These are phyloP conservation scores for Austrofundulus limnaeus DNA, from an alignment of 2,113 vertebrate genomes.

Conservation along the genomic window DNA sequence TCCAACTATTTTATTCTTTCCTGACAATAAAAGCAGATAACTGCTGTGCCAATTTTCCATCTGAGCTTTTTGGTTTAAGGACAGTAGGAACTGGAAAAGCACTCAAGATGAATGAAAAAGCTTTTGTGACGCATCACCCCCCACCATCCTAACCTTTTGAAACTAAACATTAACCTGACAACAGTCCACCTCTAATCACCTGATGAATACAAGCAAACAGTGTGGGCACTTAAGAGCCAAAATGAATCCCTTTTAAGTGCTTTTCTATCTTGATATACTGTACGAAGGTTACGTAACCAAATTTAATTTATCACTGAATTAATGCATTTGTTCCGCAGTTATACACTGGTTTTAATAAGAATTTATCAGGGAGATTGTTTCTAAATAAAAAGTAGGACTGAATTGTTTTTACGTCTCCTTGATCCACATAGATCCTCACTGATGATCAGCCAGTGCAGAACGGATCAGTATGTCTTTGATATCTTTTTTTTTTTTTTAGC, in stretches of 20 bases:
- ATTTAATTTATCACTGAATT: conserved; percentile 13
- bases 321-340: neutral
- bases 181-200: neutral
- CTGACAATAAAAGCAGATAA: neutral
- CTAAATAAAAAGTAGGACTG: neutral
- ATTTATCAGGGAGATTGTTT: conserved; percentile 4
- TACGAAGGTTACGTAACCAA: neutral
- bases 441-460: too few species aligned
- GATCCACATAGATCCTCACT: neutral
- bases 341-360: conserved; percentile 5
- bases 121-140: neutral
- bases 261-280: conserved; percentile 5
- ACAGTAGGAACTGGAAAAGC: conserved; percentile 1
- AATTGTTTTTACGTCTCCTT: conserved; percentile 3
- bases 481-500: conserved; percentile 65
- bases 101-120: conserved; percentile 7
- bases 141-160: neutral
- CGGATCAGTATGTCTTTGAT: conserved; percentile 26
- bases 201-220: conserved; percentile 2
- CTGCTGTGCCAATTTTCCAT: conserved; percentile 16
- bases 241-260: neutral
- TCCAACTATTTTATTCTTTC: neutral
- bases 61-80: neutral
- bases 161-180: conserved; percentile 5
- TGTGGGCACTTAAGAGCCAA: neutral